phyloP scores from a whole-genome alignment of 2,113 vertebrate genomes.

The Daubentonia madagascariensis region DNA sequence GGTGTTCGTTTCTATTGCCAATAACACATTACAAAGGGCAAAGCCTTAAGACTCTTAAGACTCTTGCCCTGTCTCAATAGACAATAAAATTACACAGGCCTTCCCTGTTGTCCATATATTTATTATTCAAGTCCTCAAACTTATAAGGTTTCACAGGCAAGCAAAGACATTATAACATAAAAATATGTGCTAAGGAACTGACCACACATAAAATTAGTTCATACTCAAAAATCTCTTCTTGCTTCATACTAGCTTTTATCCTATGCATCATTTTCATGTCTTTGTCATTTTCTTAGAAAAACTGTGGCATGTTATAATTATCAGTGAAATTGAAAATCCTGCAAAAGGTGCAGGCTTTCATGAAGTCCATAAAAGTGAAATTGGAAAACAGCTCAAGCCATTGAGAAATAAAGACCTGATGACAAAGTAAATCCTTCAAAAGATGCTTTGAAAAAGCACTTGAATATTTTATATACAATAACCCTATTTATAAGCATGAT shows the following conservation, averaged over 20 bases:
- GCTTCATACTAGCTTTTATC: background rate
- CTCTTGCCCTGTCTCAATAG: background rate
- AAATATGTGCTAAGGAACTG: background rate
- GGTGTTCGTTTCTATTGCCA: background rate
- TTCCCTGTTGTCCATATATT: background rate
- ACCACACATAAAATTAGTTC: background rate
- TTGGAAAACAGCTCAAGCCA: background rate
- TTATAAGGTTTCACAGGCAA: background rate
- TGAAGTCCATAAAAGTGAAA: conserved; percentile 28
- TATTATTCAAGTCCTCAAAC: background rate
- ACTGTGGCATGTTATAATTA: background rate
- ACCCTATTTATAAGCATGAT: background rate
- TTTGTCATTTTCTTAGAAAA: conserved; percentile 39
- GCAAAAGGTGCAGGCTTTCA: background rate
- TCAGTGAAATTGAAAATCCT: background rate
- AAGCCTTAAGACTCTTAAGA: background rate
- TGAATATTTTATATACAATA: conserved; percentile 25
- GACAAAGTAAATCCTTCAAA: conserved; percentile 16
- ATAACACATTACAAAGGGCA: background rate
- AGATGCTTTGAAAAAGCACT: background rate
- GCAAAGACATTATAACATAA: background rate
- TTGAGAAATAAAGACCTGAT: conserved; percentile 2
- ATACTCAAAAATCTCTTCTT: background rate
- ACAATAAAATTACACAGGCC: background rate
- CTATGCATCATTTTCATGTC: background rate